Evolutionary conservation across 2,113 vertebrate genomes (phyloP), one percentile per base, ranked within the genome.

Genomic region (Eolophus roseicapilla): DNA sequence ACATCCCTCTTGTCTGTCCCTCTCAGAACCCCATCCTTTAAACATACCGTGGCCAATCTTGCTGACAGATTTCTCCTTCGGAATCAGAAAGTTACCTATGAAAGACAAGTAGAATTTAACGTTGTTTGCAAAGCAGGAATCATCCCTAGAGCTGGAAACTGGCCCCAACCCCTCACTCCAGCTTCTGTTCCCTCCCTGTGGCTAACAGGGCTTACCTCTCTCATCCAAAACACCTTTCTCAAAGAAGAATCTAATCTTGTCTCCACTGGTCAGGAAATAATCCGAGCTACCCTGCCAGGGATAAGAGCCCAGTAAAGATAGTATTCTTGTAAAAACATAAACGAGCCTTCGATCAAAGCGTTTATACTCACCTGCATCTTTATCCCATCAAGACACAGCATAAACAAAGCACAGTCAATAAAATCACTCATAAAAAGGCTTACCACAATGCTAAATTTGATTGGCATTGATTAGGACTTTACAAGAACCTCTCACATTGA

Each of bases 241-340:
- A 92, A 99, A 99, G 98, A 99, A 99, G 97, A 99, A 99, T 39
- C 98, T 97, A 83, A 99, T 98, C 97, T 99, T 99, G 97, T 99
- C 99, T 46, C 99, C 99, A 8, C 99, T 99, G 93, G 96, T 99
- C 78, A 99, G 97, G 95, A 99, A 99, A 96, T 99, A 99, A 87
- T 99, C 99, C 2, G 98, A 97, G 65, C 96, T 99, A 78, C 99
- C 99, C 99, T 99, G 97, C 39, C 75, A 82, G 81, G 27, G 53
- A 92, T 27, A 79, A 91, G 37, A 95, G 67, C 46, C 53, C 50
- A 69, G 37, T 84, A 68, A 94, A 71, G 27, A 73, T 2, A 60
- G 4, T 8, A 60, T 60, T 69, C 50, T 77, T 19, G 21, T 49
- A 29, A 70, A 67, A 71, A 69, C 37, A 43, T 7, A 43, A 18